Conservation (phyloP, 2,113 vertebrate species). For the Phodopus roborovskii region DNA sequence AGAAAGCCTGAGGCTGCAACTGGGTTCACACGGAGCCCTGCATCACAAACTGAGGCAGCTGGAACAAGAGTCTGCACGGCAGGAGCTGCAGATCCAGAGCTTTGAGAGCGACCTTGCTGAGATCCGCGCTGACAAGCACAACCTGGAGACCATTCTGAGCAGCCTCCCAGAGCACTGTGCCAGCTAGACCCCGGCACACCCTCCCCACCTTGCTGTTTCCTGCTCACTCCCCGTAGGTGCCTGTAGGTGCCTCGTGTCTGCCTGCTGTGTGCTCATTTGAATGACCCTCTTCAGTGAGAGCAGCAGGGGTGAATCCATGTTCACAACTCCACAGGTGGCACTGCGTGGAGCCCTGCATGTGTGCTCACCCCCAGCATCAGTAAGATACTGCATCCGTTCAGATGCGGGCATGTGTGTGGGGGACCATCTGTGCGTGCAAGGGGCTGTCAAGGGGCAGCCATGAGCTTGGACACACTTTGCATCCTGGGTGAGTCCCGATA, state of each 20-base stretch:
- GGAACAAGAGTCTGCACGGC: slow-evolving; percentile 86
- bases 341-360: not conserved
- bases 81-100: slow-evolving; percentile 86
- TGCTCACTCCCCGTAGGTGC: accelerated
- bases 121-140: slow-evolving; percentile 91
- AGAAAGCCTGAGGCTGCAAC: slow-evolving; percentile 85
- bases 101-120: slow-evolving; percentile 90
- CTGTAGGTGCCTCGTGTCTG: not conserved
- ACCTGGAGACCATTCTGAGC: slow-evolving; percentile 91
- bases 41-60: slow-evolving; percentile 88
- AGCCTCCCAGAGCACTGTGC: slow-evolving; percentile 91
- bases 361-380: accelerated
- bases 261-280: not conserved
- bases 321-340: accelerated
- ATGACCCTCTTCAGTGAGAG: not conserved
- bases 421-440: too few relatives aligned
- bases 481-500: too few relatives aligned
- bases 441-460: too few relatives aligned
- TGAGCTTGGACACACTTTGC: not conserved
- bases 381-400: not conserved
- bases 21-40: slow-evolving; percentile 84
- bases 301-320: too few relatives aligned
- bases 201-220: not conserved
- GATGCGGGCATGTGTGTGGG: not conserved
- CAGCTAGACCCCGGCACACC: not conserved